phyloP scores from a whole-genome alignment of 2,113 vertebrate genomes.

The Etheostoma cragini region DNA sequence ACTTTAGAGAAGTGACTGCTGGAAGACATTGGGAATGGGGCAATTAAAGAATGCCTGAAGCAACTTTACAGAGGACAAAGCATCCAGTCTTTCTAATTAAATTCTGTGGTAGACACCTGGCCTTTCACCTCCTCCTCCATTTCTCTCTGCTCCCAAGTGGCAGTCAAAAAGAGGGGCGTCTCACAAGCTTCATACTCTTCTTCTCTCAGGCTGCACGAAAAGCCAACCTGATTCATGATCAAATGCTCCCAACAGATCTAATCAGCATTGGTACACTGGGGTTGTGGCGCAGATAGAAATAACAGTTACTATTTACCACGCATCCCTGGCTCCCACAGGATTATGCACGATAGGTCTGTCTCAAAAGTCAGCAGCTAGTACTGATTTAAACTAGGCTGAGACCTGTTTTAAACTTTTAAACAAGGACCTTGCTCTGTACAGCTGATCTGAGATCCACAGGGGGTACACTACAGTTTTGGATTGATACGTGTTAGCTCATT shows the following conservation, averaged over 20 bases:
- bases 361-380: conserved; percentile 43
- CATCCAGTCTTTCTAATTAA: conserved; percentile 85
- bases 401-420: conserved; percentile 36
- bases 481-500: conserved; percentile 24
- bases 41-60: conserved; percentile 88
- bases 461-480: conserved; percentile 14
- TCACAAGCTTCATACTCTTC: conserved; percentile 62
- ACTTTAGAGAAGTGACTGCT: conserved; percentile 62
- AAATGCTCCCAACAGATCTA: conserved; percentile 68
- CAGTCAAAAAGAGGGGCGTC: conserved; percentile 63
- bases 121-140: conserved; percentile 84
- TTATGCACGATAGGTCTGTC: conserved; percentile 25
- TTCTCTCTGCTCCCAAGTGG: conserved; percentile 71
- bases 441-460: conserved; percentile 13
- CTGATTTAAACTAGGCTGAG: conserved; percentile 37
- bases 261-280: conserved; percentile 52
- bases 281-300: conserved; percentile 59
- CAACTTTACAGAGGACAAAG: conserved; percentile 84
- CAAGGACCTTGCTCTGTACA: conserved; percentile 11
- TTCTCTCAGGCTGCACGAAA: conserved; percentile 54
- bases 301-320: conserved; percentile 62
- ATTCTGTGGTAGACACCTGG: conserved; percentile 84
- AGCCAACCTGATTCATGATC: conserved; percentile 57
- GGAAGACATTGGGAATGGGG: conserved; percentile 71
- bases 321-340: conserved; percentile 27